Percentiles rank a stretch among this genome's conserved stretches.
Evolutionary conservation across 2,797 vertebrate species (phyloP).

Genomic region (Graptemys geographica): DNA sequence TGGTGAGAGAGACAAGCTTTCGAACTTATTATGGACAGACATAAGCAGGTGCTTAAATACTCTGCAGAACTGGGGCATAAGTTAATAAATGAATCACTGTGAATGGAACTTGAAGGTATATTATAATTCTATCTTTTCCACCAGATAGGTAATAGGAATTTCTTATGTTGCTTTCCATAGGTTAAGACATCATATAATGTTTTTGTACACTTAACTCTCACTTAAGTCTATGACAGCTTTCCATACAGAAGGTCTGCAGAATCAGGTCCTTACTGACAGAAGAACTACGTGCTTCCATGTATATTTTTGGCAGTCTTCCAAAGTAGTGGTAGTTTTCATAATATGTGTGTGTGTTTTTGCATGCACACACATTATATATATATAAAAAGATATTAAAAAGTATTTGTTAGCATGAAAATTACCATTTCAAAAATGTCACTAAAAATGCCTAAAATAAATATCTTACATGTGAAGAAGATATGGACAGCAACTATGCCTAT

Average conservation of each 20-base stretch:
- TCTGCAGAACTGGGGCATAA: not conserved
- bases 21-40: too few species aligned
- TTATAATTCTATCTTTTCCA: not conserved
- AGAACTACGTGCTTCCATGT: not conserved
- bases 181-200: not conserved
- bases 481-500: too few species aligned
- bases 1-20: too few species aligned
- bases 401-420: too few species aligned
- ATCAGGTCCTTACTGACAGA: not conserved
- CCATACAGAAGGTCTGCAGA: not conserved
- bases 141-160: not conserved
- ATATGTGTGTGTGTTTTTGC: not conserved
- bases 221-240: not conserved
- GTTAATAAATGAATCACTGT: not conserved
- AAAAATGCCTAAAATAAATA: too few species aligned
- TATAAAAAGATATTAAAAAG: too few species aligned
- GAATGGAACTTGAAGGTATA: not conserved
- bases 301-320: not conserved
- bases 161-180: fast-evolving
- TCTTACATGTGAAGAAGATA: not conserved
- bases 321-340: not conserved
- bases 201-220: not conserved
- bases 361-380: too few species aligned
- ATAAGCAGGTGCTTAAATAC: not conserved
- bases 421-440: not conserved